These are phyloP conservation scores for Antrozous pallidus DNA, from an alignment of 2,797 vertebrate species.

Conservation along the genomic window DNA sequence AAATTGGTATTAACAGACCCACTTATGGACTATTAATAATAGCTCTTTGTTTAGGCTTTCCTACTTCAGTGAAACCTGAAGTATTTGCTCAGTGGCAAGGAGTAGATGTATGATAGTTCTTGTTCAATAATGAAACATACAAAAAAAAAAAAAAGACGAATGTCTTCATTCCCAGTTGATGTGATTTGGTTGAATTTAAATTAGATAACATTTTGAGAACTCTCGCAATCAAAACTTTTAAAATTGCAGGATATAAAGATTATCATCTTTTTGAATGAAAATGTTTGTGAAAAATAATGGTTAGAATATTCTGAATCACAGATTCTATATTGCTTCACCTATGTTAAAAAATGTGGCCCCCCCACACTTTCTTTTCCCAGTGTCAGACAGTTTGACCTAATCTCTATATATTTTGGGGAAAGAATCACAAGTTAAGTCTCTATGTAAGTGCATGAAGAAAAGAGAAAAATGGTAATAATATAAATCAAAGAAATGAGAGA, in stretches of 20 bases:
- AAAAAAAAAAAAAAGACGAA: neutral
- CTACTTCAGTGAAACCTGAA: neutral
- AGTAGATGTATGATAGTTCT: neutral
- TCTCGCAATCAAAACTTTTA: neutral
- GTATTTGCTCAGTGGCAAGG: neutral
- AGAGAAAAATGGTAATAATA: neutral
- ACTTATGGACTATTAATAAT: neutral
- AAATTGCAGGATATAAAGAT: neutral
- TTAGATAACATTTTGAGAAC: neutral
- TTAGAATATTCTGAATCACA: neutral
- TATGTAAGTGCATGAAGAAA: neutral
- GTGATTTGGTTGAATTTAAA: neutral
- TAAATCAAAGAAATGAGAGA: neutral
- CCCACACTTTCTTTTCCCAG: neutral
- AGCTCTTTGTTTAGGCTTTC: neutral
- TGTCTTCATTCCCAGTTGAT: neutral
- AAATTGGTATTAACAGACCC: neutral
- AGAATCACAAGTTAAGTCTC: conserved; percentile 22
- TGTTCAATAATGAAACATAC: neutral
- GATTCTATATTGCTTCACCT: neutral
- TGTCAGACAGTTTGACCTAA: neutral
- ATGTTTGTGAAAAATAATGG: neutral
- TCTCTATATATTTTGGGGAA: neutral
- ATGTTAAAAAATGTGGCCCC: neutral
- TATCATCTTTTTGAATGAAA: neutral